Base-by-base conservation (phyloP, 2,797 vertebrate genomes). In the Heterohyrax brucei region DNA sequence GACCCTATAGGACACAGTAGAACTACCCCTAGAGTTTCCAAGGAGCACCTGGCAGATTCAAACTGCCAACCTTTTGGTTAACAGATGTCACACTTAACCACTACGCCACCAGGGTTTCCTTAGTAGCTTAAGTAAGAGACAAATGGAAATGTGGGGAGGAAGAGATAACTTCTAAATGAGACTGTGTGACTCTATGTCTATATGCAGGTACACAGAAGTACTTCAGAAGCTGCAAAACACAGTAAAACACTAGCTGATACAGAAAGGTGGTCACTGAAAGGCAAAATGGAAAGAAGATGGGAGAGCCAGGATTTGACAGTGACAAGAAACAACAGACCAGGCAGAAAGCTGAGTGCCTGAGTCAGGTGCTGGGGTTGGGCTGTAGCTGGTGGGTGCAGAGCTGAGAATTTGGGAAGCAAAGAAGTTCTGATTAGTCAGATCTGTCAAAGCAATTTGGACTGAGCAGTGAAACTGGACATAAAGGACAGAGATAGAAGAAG, bases 141-240 rank as follows among this genome's bases (percentile, higher is more conserved):
- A 12, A 72, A 48, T 4, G 22, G 61, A 82, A 68, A 46, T 62
- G 10, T 2, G 2, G 30, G 64, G 39, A 77, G 64, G 50, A 75
- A 19, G 28, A 33, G 44, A 21, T 91, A 90, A 77, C 64, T 93
- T 85, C 50, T 8, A 48, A 88, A n/a, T 9, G n/a, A 80, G 84
- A 64, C 79, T 68, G 19, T 1, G 22, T 39, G 44, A 75, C 56
- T 39, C 12, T 33, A 39, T n/a, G 22, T 76, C 48, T n/a, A 1
- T 18, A 18, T 46, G 13, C 59, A 62, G 0, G 0, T 61, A 26
- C 3, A 53, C 53, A 66, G 56, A n/a, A 56, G 33, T 77, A 21
- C 26, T 82, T 56, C 24, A 46, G 70, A 91, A 88, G 70, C 59
- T 76, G 26, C 16, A 92, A 85, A 73, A 73, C 39, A n/a, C 48